phyloP scores from a whole-genome alignment of 2,113 vertebrate species.

The Herpetotheres cachinnans region DNA sequence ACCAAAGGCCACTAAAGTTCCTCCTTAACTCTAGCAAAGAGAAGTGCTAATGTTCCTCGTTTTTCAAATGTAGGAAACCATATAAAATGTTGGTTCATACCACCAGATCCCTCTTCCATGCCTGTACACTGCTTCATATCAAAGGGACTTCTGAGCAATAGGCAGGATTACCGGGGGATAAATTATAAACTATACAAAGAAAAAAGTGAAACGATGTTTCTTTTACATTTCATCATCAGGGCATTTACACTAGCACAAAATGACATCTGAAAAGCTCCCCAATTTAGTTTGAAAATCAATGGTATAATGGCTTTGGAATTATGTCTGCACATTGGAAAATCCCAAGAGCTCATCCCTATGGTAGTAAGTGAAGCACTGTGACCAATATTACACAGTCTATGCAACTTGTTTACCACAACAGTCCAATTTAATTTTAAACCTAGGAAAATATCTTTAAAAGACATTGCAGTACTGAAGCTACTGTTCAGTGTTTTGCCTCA shows the following conservation, averaged over 20 bases:
- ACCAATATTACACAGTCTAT: background rate
- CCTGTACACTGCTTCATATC: background rate
- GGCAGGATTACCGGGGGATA: background rate
- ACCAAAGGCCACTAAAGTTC: background rate
- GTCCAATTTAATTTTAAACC: background rate
- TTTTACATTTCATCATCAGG: background rate
- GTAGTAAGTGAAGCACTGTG: background rate
- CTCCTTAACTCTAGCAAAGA: background rate
- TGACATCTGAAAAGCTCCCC: background rate
- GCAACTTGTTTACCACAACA: fast-evolving
- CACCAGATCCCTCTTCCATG: background rate
- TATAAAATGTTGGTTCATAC: background rate
- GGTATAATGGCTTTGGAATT: background rate
- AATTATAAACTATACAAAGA: background rate
- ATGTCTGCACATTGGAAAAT: background rate
- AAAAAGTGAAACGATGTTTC: background rate
- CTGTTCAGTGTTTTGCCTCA: background rate
- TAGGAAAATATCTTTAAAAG: background rate
- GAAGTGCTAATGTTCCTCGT: background rate
- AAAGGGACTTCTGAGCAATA: background rate
- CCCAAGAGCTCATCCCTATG: background rate
- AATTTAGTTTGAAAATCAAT: background rate
- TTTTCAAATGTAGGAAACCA: background rate
- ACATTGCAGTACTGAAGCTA: background rate
- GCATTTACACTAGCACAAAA: background rate